Evolutionary conservation across 2,888 invertebrate genomes (phyloP), one percentile per base, ranked within the genome.

Genomic region (Argyra leucocephala): DNA sequence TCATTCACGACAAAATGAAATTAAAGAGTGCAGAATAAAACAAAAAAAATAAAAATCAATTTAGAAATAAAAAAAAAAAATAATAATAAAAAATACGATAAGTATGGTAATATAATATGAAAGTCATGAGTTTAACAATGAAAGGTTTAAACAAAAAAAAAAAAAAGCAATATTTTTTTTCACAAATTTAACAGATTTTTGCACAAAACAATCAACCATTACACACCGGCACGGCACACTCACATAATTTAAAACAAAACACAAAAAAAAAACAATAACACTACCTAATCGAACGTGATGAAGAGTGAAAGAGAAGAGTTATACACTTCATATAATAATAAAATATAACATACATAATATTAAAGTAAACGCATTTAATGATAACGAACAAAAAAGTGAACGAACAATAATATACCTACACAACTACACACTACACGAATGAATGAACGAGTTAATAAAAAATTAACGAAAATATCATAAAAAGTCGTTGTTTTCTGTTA

Each of bases 141-240:
- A 48, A 48, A 48, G 48, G 15, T 48, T 48, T 48, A 18, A 15
- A 37, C 12, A 37, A 12, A 18, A 12, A 48, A 3, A 48, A 48
- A 48, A 48, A 48, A 48, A 48, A 48, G 48, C n/a, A n/a, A n/a
- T n/a, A n/a, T n/a, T n/a, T n/a, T n/a, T n/a, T 48, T 48, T 48
- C 48, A 48, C 48, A 48, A n/a, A 48, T 48, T 48, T 48, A 48
- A 2, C 18, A 48, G 48, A 48, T 48, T 48, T 48, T 48, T 48
- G 18, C 48, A 48, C 48, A 48, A 48, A 48, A 15, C 18, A 48
- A 31, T 7, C 31, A 31, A 31, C 7, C 7, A 31, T 31, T 31
- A 31, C 7, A 31, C 7, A n/a, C n/a, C n/a, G n/a, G n/a, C n/a
- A n/a, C n/a, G n/a, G n/a, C n/a, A n/a, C n/a, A n/a, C n/a, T 26